Conservation (phyloP, 2,113 vertebrate species). For the Notiomystis cincta region DNA sequence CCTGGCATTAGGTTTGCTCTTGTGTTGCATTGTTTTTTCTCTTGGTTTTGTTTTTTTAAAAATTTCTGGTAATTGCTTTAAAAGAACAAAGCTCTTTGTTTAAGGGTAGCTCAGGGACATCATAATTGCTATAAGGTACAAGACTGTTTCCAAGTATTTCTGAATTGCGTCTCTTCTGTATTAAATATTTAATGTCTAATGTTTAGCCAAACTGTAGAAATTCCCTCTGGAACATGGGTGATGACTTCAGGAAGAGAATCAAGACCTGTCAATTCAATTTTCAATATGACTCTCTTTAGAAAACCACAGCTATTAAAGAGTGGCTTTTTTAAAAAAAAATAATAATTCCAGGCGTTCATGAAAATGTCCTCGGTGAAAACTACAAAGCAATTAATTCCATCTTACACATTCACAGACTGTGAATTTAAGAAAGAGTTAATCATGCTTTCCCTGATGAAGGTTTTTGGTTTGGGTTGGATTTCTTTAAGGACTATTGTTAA, state of each 20-base stretch:
- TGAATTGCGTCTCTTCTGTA: conserved; percentile 77
- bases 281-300: conserved; percentile 7
- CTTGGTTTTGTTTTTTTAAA: conserved; percentile 49
- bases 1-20: conserved; percentile 43
- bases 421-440: neutral
- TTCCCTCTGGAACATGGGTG: conserved; percentile 50
- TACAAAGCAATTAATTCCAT: neutral
- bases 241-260: conserved; percentile 59
- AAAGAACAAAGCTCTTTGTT: conserved; percentile 84
- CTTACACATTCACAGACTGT: neutral
- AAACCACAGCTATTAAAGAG: conserved; percentile 42
- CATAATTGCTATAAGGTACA: conserved; percentile 76
- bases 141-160: conserved; percentile 75
- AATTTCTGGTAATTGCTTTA: conserved; percentile 82
- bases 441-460: neutral
- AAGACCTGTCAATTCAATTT: conserved; percentile 52
- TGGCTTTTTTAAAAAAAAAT: neutral
- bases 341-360: neutral
- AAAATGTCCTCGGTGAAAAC: neutral
- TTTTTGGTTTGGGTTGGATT: neutral
- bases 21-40: neutral
- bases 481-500: neutral
- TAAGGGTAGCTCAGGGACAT: conserved; percentile 79
- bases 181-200: conserved; percentile 82
- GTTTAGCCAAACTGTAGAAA: conserved; percentile 71